Evolutionary conservation across 2,113 vertebrate genomes (phyloP), one percentile per base, ranked within the genome.

Genomic region (Nansenia antarctica): DNA sequence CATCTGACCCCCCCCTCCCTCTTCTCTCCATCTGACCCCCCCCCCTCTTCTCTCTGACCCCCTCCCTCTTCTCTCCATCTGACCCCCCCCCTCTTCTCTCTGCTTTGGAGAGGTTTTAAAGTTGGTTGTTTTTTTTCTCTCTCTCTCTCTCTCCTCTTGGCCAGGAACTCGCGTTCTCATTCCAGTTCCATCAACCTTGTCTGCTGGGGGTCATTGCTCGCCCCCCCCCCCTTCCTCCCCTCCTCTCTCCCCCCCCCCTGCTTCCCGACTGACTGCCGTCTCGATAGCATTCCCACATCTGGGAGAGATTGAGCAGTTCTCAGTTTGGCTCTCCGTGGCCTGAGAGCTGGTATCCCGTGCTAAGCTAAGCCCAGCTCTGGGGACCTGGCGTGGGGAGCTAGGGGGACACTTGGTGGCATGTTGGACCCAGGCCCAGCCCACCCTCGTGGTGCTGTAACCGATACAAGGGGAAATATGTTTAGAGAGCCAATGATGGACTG

Each of bases 151-250:
- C 62, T n/a, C 20, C 58, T 87, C 86, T 87, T 87, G 82, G 85
- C 79, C 62, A 30, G 12, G 53, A n/a, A 30, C 52, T 80, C 26
- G 31, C 62, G 62, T 82, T 85, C 80, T 80, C 86, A 85, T 90
- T 91, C 85, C 85, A 86, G 69, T 79, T 80, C 82, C 72, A 72
- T 85, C 88, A 86, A 65, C 79, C 82, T 65, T 64, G 82, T 88
- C 87, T 91, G 89, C 87, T 88, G 89, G 90, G 89, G 91, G 90
- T 89, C 88, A 88, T 61, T 39, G 32, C 32, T 77, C 54, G 31
- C n/a, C 24, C 59, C 34, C 54, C 31, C 37, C 34, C 20, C 66
- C 24, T 52, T 27, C 72, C n/a, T 65, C 15, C 20, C 7, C 32
- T 31, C 35, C 55, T 15, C 57, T 34, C 59, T 26, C 24, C 24